Percentiles rank a stretch among this genome's conserved stretches.
Evolutionary conservation across 2,888 invertebrate species (phyloP).

Genomic region (Pinctada fucata): DNA sequence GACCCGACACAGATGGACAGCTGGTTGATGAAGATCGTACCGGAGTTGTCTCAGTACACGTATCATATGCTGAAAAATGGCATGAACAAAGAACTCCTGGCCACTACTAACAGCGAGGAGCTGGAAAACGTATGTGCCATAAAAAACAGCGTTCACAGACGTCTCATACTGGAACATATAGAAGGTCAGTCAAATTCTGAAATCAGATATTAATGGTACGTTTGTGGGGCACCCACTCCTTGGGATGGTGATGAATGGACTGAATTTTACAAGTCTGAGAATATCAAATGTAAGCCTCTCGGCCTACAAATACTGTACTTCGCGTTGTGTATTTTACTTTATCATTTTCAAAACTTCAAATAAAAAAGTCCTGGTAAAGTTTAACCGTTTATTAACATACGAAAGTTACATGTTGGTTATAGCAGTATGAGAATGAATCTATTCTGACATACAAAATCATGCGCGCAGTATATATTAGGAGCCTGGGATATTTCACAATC

Average conservation of each 20-base stretch:
- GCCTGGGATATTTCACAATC: too few species aligned
- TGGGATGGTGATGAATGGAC: background rate
- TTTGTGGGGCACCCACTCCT: background rate
- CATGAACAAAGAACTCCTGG: constrained; percentile 92
- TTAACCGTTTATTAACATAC: too few species aligned
- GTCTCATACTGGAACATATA: constrained; percentile 92
- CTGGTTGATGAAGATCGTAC: constrained; percentile 86
- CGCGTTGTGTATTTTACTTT: too few species aligned
- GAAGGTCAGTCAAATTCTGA: constrained; percentile 80
- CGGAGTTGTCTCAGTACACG: constrained; percentile 96
- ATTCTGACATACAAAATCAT: too few species aligned
- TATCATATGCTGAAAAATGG: constrained; percentile 97
- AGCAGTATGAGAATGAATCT: too few species aligned
- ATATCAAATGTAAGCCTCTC: too few species aligned
- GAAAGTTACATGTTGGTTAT: too few species aligned
- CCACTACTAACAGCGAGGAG: constrained; percentile 91
- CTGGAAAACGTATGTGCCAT: constrained; percentile 93
- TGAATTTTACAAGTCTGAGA: too few species aligned
- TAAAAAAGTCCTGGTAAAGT: too few species aligned
- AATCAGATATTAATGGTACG: background rate
- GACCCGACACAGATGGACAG: constrained; percentile 89
- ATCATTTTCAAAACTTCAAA: too few species aligned
- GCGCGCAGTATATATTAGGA: too few species aligned
- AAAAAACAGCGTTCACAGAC: constrained; percentile 94
- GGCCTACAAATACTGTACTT: too few species aligned